Evolutionary conservation across 1,140 invertebrate species (phyloP).

Genomic region (Drosophila nigrodunni): DNA sequence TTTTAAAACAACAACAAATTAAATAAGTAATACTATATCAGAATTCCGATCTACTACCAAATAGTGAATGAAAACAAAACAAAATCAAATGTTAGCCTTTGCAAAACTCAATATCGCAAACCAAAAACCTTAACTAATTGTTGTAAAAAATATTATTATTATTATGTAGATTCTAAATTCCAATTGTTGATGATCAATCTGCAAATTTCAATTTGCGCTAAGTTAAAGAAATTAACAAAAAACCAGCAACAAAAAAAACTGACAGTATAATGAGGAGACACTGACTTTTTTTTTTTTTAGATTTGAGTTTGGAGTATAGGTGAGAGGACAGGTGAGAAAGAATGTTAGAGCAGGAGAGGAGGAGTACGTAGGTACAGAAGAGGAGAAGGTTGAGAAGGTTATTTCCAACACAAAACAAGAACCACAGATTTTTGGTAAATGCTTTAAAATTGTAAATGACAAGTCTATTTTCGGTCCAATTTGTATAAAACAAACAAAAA

Average conservation of each 20-base stretch:
- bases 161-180: conserved; percentile 70
- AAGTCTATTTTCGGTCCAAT: conserved; percentile 76
- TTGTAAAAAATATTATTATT: conserved; percentile 66
- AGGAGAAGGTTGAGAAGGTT: conserved; percentile 67
- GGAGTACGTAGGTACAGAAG: neutral
- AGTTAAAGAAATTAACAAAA: conserved; percentile 39
- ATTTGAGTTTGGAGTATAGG: conserved; percentile 59
- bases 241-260: conserved; percentile 40
- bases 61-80: conserved; percentile 51
- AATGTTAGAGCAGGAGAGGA: conserved; percentile 38
- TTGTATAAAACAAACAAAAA: conserved; percentile 63
- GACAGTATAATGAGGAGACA: conserved; percentile 45
- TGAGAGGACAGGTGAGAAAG: conserved; percentile 19
- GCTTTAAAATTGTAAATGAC: conserved; percentile 70
- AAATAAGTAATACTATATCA: conserved; percentile 39
- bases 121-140: conserved; percentile 73
- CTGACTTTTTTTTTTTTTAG: conserved; percentile 52
- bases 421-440: conserved; percentile 63
- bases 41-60: conserved; percentile 55
- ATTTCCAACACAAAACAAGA: conserved; percentile 51
- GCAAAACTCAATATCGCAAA: conserved; percentile 62
- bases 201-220: conserved; percentile 63
- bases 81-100: conserved; percentile 62
- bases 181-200: conserved; percentile 79
- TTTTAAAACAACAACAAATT: conserved; percentile 54